These are phyloP conservation scores for Vireo griseus DNA, from an alignment of 2,797 vertebrate genomes.

Conservation along the genomic window DNA sequence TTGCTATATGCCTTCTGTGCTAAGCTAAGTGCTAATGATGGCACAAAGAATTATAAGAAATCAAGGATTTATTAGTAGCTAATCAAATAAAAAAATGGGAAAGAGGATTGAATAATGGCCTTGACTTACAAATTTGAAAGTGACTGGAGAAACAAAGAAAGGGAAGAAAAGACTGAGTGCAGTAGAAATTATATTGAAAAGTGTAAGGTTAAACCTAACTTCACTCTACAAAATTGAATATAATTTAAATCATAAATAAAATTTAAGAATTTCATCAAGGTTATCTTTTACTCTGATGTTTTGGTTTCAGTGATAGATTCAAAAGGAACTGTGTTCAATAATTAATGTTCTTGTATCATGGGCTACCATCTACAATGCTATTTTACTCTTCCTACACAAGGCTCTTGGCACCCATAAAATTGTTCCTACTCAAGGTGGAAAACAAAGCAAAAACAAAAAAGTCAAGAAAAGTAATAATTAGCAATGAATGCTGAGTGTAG, in stretches of 20 bases:
- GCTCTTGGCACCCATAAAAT: neutral
- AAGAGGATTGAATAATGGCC: neutral
- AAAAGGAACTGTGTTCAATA: neutral
- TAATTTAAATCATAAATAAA: neutral
- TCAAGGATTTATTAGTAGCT: neutral
- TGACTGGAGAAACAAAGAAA: neutral
- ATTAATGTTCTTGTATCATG: neutral
- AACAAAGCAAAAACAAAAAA: neutral
- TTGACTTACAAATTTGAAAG: neutral
- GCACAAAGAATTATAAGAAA: neutral
- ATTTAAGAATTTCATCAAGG: neutral
- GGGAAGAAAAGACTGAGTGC: neutral
- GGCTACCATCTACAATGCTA: neutral
- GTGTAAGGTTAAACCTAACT: neutral
- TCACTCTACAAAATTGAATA: neutral
- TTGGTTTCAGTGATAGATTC: neutral
- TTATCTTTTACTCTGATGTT: neutral
- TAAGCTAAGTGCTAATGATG: neutral
- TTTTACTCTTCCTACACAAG: neutral
- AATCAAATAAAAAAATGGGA: neutral
- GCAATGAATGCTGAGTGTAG: neutral
- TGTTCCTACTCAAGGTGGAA: neutral
- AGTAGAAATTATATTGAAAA: neutral
- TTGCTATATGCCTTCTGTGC: neutral
- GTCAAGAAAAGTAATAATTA: neutral